Percentiles rank a stretch among this genome's conserved stretches.
Conservation (phyloP, 2,113 vertebrate genomes). For the Myxocyprinus asiaticus region DNA sequence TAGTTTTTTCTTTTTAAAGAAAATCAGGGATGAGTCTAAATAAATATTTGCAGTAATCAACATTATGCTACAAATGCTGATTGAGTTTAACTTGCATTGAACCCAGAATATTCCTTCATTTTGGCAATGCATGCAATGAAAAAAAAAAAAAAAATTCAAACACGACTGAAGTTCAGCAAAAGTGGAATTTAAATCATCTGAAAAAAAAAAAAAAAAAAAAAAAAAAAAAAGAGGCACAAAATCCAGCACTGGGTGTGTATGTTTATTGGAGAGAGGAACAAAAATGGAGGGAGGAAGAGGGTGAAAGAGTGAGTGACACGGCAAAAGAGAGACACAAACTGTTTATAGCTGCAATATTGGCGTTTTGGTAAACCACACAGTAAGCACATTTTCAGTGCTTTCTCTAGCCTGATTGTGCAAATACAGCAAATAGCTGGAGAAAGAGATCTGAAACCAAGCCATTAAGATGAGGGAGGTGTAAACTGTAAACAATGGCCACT, state of each 20-base stretch:
- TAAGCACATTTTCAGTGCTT: conserved; percentile 18
- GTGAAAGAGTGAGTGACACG: not conserved
- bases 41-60: too few species aligned
- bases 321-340: not conserved
- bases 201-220: too few species aligned
- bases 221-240: too few species aligned
- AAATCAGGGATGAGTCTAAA: too few species aligned
- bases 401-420: conserved; percentile 4
- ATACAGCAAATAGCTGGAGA: conserved; percentile 13
- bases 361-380: not conserved
- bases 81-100: too few species aligned
- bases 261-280: not conserved
- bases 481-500: conserved; percentile 26
- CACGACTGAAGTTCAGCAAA: not conserved
- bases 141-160: not conserved
- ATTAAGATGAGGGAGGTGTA: conserved; percentile 1
- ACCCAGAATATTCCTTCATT: too few species aligned
- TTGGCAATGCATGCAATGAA: too few species aligned
- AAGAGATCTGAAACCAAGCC: conserved; percentile 34
- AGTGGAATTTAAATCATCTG: not conserved
- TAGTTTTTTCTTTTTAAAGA: too few species aligned
- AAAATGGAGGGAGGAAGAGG: not conserved
- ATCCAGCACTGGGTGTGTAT: too few species aligned
- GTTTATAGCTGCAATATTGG: conserved; percentile 14
- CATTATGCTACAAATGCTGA: too few species aligned